Evolutionary conservation across 2,797 vertebrate species (phyloP).

Genomic region (Sorex maritimensis): DNA sequence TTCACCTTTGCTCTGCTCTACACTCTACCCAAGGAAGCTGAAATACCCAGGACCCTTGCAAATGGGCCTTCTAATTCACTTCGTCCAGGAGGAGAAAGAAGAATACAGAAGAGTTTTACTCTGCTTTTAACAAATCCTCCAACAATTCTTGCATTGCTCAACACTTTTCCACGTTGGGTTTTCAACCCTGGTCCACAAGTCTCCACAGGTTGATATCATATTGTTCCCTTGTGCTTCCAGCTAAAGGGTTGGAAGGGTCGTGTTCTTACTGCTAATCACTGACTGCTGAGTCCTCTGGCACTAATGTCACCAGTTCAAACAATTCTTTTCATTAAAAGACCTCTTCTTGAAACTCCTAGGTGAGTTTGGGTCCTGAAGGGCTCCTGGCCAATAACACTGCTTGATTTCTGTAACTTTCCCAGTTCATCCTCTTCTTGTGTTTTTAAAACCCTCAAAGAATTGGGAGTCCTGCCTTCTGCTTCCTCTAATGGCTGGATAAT

Average conservation of each 20-base stretch:
- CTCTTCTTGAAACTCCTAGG: background rate
- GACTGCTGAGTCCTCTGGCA: background rate
- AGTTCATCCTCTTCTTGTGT: background rate
- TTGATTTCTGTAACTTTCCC: background rate
- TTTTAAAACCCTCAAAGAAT: background rate
- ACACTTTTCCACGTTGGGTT: background rate
- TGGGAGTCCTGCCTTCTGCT: background rate
- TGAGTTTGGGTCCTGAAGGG: background rate
- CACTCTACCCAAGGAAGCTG: background rate
- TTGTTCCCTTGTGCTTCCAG: background rate
- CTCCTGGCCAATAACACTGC: background rate
- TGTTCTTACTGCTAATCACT: background rate
- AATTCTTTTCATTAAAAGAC: background rate
- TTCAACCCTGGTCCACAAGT: background rate
- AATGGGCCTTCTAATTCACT: background rate
- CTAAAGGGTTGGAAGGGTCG: background rate
- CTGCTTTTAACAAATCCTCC: background rate
- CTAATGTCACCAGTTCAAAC: background rate
- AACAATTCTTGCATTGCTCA: rapidly evolving
- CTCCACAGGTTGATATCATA: background rate
- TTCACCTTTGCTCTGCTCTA: too few relatives aligned
- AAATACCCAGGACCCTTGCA: too few relatives aligned
- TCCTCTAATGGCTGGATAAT: background rate
- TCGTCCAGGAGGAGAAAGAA: background rate
- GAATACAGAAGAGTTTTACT: background rate